Conservation (phyloP, 1,140 invertebrate genomes). For the Camponotus vicinus region DNA sequence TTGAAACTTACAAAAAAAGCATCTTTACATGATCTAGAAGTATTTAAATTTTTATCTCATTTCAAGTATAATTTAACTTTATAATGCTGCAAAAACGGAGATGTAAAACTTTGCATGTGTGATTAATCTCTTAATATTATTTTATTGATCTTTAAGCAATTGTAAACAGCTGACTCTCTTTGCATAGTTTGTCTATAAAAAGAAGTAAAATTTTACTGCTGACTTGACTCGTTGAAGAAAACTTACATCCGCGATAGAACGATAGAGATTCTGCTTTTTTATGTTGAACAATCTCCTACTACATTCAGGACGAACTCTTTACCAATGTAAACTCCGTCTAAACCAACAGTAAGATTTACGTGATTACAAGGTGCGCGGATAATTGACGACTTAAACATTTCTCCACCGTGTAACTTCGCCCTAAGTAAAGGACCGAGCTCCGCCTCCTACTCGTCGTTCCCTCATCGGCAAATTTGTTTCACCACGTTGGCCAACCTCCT, state of each 20-base stretch:
- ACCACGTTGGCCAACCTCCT: slow-evolving; percentile 40
- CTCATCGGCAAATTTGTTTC: slow-evolving; percentile 59
- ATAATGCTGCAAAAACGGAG: not conserved
- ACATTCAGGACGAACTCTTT: slow-evolving; percentile 20
- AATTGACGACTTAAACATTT: slow-evolving; percentile 58
- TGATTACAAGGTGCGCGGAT: slow-evolving; percentile 57
- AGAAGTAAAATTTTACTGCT: no score
- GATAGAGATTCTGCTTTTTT: not conserved
- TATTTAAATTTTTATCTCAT: slow-evolving; percentile 5
- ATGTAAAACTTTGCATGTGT: not conserved
- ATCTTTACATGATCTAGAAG: not conserved
- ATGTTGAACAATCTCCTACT: slow-evolving; percentile 1
- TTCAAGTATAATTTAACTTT: not conserved
- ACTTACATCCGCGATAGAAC: not conserved
- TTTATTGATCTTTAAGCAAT: not conserved
- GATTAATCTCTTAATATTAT: not conserved
- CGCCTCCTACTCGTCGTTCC: slow-evolving; percentile 35
- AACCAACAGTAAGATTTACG: slow-evolving; percentile 52
- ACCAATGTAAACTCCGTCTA: slow-evolving; percentile 13
- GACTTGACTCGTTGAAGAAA: not conserved
- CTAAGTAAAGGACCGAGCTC: slow-evolving; percentile 51
- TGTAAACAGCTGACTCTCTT: not conserved
- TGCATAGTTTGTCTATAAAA: not conserved
- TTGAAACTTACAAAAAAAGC: not conserved
- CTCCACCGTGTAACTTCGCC: slow-evolving; percentile 39